phyloP scores from a whole-genome alignment of 1,140 invertebrate species.

The Psilanteris sp. region DNA sequence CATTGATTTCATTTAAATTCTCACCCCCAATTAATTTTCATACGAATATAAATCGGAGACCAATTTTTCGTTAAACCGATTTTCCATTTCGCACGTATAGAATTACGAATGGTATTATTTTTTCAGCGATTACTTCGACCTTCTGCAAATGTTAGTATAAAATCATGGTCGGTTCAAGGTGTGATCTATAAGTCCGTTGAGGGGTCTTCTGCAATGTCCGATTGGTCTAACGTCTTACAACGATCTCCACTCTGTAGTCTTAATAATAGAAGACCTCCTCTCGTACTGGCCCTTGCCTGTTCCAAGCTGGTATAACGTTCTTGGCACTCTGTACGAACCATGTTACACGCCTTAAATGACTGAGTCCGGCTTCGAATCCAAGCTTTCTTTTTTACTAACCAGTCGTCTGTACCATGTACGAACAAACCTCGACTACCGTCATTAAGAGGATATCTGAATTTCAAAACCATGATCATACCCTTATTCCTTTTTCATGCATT shows the following conservation, averaged over 20 bases:
- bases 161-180: conserved; percentile 33
- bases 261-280: conserved; percentile 73
- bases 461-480: conserved; percentile 44
- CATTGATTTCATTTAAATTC: too few species aligned
- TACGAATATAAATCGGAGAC: too few species aligned
- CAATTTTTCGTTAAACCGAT: too few species aligned
- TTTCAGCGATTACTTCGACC: conserved; percentile 9
- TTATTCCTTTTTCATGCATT: conserved; percentile 54
- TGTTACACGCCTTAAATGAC: conserved; percentile 61
- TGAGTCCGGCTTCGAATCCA: conserved; percentile 54
- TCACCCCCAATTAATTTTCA: too few species aligned
- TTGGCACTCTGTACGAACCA: conserved; percentile 62
- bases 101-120: conserved; percentile 19
- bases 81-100: too few species aligned
- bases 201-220: conserved; percentile 64
- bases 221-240: conserved; percentile 71
- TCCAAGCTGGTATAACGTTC: conserved; percentile 58
- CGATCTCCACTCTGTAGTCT: conserved; percentile 72
- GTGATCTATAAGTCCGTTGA: conserved; percentile 59
- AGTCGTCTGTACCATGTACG: conserved; percentile 55
- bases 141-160: conserved; percentile 53
- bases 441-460: conserved; percentile 61
- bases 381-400: conserved; percentile 63
- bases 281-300: conserved; percentile 51
- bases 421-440: conserved; percentile 60